These are phyloP conservation scores for Acanthopleura granulata DNA, from an alignment of 2,888 invertebrate genomes.

Conservation along the genomic window DNA sequence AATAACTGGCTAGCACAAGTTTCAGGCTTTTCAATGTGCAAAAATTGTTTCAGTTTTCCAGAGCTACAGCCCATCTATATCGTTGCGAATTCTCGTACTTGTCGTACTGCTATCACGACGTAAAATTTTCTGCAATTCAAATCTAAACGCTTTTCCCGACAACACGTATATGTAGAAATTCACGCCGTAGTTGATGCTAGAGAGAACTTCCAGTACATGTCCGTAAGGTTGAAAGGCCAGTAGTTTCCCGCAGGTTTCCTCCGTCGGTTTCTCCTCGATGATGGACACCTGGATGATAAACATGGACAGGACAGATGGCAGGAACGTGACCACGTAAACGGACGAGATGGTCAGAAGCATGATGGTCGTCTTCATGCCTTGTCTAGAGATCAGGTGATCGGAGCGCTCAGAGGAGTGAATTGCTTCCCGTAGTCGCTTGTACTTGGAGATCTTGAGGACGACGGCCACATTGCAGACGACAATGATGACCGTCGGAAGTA, in stretches of 20 bases:
- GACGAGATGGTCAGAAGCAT: conserved; percentile 11
- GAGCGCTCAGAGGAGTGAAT: neutral
- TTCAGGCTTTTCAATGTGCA: too few species aligned
- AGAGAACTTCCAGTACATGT: conserved; percentile 7
- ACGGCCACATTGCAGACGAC: conserved; percentile 4
- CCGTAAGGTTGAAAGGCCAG: conserved; percentile 6
- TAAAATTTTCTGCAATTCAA: neutral
- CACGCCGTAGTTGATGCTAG: conserved; percentile 10
- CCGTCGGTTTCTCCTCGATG: neutral
- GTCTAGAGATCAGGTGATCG: neutral
- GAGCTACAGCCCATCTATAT: too few species aligned
- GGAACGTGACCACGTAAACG: conserved; percentile 9
- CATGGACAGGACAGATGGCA: conserved; percentile 5
- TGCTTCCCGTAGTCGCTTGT: neutral
- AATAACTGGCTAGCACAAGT: too few species aligned
- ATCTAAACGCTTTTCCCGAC: conserved; percentile 13
- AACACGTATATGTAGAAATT: conserved; percentile 19
- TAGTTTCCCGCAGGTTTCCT: neutral
- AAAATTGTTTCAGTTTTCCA: too few species aligned
- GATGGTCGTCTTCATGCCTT: conserved; percentile 2
- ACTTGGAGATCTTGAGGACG: neutral
- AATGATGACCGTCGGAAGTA: neutral
- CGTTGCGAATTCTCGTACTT: neutral
- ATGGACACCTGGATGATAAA: conserved; percentile 3
- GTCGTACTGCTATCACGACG: neutral